phyloP scores from a whole-genome alignment of 2,888 invertebrate genomes.

The Charanyca ferruginea region DNA sequence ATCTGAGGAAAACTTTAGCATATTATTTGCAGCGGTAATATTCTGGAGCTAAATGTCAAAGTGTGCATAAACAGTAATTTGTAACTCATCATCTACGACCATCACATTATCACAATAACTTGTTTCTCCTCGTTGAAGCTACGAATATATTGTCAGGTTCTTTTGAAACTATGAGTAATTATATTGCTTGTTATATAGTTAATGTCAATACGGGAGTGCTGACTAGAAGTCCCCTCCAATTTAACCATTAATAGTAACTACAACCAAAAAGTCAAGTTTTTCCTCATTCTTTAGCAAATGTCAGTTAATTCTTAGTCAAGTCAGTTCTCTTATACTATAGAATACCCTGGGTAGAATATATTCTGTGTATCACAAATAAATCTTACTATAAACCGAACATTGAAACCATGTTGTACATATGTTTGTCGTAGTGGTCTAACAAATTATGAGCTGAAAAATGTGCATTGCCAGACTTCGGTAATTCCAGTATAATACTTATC shows the following conservation, averaged over 20 bases:
- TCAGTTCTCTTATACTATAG: no score
- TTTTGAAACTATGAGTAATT: neutral
- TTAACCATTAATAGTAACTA: neutral
- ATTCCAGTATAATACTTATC: no score
- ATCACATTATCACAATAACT: neutral
- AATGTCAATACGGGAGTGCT: neutral
- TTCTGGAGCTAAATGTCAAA: conserved; percentile 32
- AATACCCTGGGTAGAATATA: no score
- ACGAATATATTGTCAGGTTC: neutral
- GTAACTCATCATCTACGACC: conserved; percentile 26
- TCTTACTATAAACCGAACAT: neutral
- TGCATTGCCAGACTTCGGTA: no score
- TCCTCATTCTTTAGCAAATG: neutral
- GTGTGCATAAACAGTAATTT: conserved; percentile 27
- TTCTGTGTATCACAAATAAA: neutral
- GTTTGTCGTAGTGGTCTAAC: neutral
- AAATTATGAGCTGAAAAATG: no score
- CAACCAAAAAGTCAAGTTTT: neutral
- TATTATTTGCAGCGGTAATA: conserved; percentile 32
- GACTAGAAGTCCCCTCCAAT: neutral
- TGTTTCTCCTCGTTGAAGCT: conserved; percentile 10
- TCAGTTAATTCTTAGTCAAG: no score
- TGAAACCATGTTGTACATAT: neutral
- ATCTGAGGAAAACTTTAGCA: conserved; percentile 17
- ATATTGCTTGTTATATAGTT: neutral